Evolutionary conservation across 2,888 invertebrate species (phyloP).

Genomic region (Cerceris ruficornis): DNA sequence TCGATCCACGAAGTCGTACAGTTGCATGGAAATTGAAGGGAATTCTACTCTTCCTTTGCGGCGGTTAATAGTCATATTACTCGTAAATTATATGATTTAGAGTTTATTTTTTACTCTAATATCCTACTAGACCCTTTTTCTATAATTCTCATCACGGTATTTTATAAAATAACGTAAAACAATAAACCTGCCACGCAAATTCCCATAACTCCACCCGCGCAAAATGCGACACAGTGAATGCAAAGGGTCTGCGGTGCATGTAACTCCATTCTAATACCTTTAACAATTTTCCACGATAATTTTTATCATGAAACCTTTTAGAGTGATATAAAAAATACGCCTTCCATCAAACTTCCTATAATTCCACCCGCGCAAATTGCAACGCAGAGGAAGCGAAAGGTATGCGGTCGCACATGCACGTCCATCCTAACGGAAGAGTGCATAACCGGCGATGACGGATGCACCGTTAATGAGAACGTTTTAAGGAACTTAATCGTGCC

Average conservation of each 20-base stretch:
- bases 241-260: slow-evolving; percentile 25
- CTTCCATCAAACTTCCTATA: background rate
- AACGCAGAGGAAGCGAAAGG: slow-evolving; percentile 27
- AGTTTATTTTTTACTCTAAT: too few species aligned
- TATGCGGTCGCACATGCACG: slow-evolving; percentile 27
- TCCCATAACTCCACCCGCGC: background rate
- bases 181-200: background rate
- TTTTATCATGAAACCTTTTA: too few species aligned
- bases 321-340: background rate
- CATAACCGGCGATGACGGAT: slow-evolving; percentile 28
- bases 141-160: too few species aligned
- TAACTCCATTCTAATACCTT: slow-evolving; percentile 18
- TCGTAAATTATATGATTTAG: too few species aligned
- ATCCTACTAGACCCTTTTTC: too few species aligned
- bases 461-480: slow-evolving; percentile 18
- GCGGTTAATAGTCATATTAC: too few species aligned
- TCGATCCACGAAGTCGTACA: too few species aligned
- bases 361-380: background rate
- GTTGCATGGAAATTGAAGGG: too few species aligned
- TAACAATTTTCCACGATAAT: too few species aligned
- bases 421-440: slow-evolving; percentile 32
- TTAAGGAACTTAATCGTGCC: slow-evolving; percentile 10
- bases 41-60: too few species aligned
- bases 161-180: too few species aligned
- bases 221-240: slow-evolving; percentile 19